Conservation (phyloP, 2,888 invertebrate genomes). For the Seira musarum region DNA sequence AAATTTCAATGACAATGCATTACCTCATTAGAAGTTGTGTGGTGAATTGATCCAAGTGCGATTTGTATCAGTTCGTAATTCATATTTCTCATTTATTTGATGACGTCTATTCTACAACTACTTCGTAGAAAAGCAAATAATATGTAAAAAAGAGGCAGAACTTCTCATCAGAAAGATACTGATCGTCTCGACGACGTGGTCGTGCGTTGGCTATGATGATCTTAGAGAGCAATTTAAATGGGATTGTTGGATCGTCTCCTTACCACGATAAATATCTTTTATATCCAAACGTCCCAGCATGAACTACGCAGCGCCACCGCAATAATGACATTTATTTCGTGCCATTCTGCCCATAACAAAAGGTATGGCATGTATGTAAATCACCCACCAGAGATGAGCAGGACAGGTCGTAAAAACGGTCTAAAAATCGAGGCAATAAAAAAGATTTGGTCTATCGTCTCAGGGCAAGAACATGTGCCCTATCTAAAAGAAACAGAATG, state of each 20-base stretch:
- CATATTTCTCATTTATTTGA: slow-evolving; percentile 2
- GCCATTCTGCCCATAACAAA: background rate
- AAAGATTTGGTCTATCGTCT: background rate
- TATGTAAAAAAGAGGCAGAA: too few species aligned
- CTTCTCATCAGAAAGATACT: background rate
- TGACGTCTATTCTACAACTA: too few species aligned
- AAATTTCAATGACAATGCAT: too few species aligned
- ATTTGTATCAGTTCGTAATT: slow-evolving; percentile 16
- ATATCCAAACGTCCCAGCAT: background rate
- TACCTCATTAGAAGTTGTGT: background rate
- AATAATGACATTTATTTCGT: slow-evolving; percentile 16
- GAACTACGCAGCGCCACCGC: background rate
- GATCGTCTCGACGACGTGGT: slow-evolving; percentile 1
- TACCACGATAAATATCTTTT: background rate
- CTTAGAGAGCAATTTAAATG: background rate
- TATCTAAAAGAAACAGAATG: background rate
- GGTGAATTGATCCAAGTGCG: too few species aligned
- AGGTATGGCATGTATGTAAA: background rate
- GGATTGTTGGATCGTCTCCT: background rate
- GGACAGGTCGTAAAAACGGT: background rate
- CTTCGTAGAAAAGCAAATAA: too few species aligned
- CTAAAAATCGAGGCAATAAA: background rate
- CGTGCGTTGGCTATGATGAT: slow-evolving; percentile 1
- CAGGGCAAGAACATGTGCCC: background rate
- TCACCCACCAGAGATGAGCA: background rate